These are phyloP conservation scores for Clamator glandarius DNA, from an alignment of 2,797 vertebrate species.

Conservation along the genomic window DNA sequence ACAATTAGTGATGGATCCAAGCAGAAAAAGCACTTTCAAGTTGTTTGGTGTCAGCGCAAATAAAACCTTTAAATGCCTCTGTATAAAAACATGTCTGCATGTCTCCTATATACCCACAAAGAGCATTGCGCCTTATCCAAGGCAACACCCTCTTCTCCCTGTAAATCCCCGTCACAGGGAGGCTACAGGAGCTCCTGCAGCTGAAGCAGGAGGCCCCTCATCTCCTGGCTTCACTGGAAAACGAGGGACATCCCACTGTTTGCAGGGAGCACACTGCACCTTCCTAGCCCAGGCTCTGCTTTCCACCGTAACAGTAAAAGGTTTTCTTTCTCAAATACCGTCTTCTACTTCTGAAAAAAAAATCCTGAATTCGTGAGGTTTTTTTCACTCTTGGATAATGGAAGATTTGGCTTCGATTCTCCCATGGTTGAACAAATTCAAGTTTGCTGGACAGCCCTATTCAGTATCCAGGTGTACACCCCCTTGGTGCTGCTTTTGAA, in stretches of 20 bases:
- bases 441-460: background rate
- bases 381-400: background rate
- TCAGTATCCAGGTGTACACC: rapidly evolving
- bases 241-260: too few species aligned
- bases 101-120: background rate
- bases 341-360: background rate
- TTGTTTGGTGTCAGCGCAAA: background rate
- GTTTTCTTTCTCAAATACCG: background rate
- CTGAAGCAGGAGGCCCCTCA: background rate
- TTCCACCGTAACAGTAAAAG: background rate
- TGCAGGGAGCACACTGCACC: background rate
- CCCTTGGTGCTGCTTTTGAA: background rate
- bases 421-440: background rate
- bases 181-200: rapidly evolving
- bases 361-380: too few species aligned
- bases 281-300: background rate
- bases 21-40: background rate
- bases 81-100: background rate
- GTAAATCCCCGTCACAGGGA: background rate
- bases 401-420: background rate
- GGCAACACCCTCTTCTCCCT: background rate
- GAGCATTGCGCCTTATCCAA: too few species aligned
- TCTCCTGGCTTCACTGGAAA: background rate
- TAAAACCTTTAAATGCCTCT: background rate
- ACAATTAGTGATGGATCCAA: background rate